phyloP scores from a whole-genome alignment of 2,888 invertebrate species.

The Scaptomyza flava region DNA sequence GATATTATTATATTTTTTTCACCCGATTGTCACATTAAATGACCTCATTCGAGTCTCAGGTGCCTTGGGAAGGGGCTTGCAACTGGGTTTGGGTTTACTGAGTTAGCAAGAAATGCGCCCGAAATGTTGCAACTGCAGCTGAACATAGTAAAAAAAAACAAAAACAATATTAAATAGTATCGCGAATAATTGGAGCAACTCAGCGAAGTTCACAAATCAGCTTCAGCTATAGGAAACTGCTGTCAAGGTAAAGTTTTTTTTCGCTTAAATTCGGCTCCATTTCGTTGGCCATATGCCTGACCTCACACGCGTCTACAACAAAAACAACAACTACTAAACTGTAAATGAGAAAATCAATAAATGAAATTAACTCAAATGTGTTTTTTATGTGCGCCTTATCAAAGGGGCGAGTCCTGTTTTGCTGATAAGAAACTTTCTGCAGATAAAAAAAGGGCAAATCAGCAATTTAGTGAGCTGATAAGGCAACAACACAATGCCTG shows the following conservation, averaged over 20 bases:
- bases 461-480: constrained; percentile 45
- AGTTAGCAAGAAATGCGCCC: constrained; percentile 71
- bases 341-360: constrained; percentile 19
- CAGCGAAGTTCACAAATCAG: constrained; percentile 37
- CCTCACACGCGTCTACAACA: constrained; percentile 29
- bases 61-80: constrained; percentile 38
- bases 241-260: constrained; percentile 62
- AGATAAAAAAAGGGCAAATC: constrained; percentile 59
- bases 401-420: constrained; percentile 59
- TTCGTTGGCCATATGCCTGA: constrained; percentile 41
- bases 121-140: constrained; percentile 68
- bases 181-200: constrained; percentile 68
- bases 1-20: constrained; percentile 37
- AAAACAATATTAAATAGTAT: no score
- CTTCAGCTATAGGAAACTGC: constrained; percentile 53
- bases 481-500: constrained; percentile 22
- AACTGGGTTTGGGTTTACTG: constrained; percentile 51
- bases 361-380: background rate
- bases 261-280: constrained; percentile 11
- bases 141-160: background rate
- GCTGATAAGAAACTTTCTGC: constrained; percentile 43
- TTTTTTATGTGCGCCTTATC: constrained; percentile 43
- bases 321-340: constrained; percentile 18
- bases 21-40: constrained; percentile 62
- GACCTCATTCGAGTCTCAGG: constrained; percentile 55